phyloP scores from a whole-genome alignment of 2,888 invertebrate species.

The Pristionchus arcanus region DNA sequence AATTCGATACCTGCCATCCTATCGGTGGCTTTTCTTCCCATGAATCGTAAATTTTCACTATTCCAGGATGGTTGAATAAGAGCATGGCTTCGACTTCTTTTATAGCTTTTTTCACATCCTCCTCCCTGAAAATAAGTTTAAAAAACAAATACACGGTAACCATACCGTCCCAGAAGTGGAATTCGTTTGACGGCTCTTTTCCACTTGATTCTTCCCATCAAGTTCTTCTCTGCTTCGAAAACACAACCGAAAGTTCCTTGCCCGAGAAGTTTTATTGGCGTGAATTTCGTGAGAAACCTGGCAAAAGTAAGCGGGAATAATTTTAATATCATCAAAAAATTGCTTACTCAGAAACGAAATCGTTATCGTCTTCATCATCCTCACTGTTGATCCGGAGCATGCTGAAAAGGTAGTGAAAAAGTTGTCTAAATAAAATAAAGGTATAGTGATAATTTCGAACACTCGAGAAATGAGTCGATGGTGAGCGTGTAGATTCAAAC shows the following conservation, averaged over 20 bases:
- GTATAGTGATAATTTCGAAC: no score
- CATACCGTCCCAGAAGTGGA: background rate
- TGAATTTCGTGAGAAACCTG: background rate
- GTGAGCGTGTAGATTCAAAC: no score
- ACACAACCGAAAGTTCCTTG: constrained; percentile 23
- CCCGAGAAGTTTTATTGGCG: background rate
- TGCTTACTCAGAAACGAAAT: background rate
- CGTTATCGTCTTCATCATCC: background rate
- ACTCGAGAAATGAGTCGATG: no score
- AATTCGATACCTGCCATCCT: background rate
- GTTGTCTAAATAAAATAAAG: no score
- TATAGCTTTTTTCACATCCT: background rate
- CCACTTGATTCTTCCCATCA: background rate
- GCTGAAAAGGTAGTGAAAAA: no score
- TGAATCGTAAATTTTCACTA: background rate
- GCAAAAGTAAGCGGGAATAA: background rate
- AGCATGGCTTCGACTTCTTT: background rate
- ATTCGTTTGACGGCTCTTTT: background rate
- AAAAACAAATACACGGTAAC: background rate
- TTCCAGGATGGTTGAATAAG: background rate
- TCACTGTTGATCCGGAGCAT: no score
- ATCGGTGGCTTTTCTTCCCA: background rate
- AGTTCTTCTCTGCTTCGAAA: background rate
- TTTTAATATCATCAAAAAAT: background rate
- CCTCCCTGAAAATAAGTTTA: background rate